A percentile compares a stretch with the other conserved stretches of the same genome.
Conservation (phyloP, 2,888 invertebrate species). For the Yponomeuta evonymella region DNA sequence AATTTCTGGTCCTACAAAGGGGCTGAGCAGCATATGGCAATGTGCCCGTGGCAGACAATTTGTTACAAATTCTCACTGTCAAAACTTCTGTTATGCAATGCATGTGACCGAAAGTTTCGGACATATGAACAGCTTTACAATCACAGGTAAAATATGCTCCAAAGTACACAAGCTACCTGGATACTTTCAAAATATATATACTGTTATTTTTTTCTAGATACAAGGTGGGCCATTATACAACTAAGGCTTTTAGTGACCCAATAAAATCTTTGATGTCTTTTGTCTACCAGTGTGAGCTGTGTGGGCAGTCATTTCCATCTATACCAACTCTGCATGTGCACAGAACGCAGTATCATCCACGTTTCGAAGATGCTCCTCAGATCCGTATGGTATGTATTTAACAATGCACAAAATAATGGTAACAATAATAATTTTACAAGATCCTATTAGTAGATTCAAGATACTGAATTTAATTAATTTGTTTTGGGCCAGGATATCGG, state of each 20-base stretch:
- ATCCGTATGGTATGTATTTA: background rate
- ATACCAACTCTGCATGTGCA: slow-evolving; percentile 48
- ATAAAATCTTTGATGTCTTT: slow-evolving; percentile 34
- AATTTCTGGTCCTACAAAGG: slow-evolving; percentile 53
- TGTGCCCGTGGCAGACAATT: slow-evolving; percentile 57
- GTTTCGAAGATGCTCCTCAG: slow-evolving; percentile 29
- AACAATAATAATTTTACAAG: too few relatives aligned
- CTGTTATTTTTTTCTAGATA: slow-evolving; percentile 42
- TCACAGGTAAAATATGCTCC: slow-evolving; percentile 49
- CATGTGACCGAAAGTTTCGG: slow-evolving; percentile 66
- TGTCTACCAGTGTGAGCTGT: slow-evolving; percentile 66
- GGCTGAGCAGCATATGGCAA: slow-evolving; percentile 61
- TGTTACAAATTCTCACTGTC: slow-evolving; percentile 59
- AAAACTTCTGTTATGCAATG: slow-evolving; percentile 62
- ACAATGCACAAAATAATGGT: background rate
- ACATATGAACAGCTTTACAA: slow-evolving; percentile 67
- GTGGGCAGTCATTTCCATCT: slow-evolving; percentile 49
- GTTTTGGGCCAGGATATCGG: background rate
- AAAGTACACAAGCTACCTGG: background rate
- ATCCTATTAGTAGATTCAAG: background rate
- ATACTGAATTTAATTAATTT: background rate
- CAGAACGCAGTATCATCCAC: slow-evolving; percentile 50
- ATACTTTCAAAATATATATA: slow-evolving; percentile 9
- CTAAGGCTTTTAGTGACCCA: slow-evolving; percentile 42
- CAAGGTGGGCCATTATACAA: slow-evolving; percentile 59